Conservation (phyloP, 2,888 invertebrate species). For the Drosophila paranaensis region DNA sequence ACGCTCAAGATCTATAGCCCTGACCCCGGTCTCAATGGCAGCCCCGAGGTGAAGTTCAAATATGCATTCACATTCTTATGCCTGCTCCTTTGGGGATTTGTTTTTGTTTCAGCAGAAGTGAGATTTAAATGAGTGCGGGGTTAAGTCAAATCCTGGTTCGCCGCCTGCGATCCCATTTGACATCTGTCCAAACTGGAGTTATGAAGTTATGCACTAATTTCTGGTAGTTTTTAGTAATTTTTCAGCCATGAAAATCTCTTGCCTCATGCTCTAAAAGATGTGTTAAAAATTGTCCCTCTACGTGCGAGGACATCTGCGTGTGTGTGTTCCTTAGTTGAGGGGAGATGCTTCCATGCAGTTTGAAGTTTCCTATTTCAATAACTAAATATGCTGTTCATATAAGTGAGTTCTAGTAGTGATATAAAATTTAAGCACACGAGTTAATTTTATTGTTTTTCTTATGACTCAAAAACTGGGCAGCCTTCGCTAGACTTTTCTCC, state of each 20-base stretch:
- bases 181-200: conserved; percentile 63
- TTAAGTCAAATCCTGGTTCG: conserved; percentile 27
- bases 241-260: conserved; percentile 50
- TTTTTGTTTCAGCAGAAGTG: conserved; percentile 67
- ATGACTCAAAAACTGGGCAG: no score
- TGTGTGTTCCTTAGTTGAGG: conserved; percentile 7
- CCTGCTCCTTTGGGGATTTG: conserved; percentile 65
- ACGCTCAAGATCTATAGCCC: conserved; percentile 44
- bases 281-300: conserved; percentile 13
- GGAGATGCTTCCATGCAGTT: neutral
- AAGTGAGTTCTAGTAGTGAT: no score
- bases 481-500: no score
- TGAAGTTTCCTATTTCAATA: neutral
- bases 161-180: conserved; percentile 56
- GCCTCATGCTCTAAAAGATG: conserved; percentile 16
- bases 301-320: neutral
- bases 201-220: conserved; percentile 70
- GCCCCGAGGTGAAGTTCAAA: conserved; percentile 47
- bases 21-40: conserved; percentile 36
- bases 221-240: conserved; percentile 59
- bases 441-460: no score
- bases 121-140: conserved; percentile 68
- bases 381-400: neutral
- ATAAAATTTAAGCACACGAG: no score
- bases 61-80: conserved; percentile 48